Evolutionary conservation across 2,888 invertebrate species (phyloP).

Genomic region (Nymphalis urticae): DNA sequence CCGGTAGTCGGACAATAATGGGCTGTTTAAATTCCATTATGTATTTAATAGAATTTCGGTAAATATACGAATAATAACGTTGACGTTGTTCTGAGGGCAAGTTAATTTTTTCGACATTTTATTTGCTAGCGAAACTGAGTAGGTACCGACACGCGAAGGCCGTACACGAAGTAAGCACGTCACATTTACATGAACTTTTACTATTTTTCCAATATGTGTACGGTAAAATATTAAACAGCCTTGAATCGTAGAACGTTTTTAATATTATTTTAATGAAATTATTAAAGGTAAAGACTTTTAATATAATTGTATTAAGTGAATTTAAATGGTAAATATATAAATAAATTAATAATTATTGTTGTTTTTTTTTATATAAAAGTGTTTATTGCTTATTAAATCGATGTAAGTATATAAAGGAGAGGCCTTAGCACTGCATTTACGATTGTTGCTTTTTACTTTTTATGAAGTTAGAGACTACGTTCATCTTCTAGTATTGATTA

Average conservation of each 20-base stretch:
- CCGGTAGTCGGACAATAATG: too few relatives aligned
- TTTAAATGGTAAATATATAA: too few relatives aligned
- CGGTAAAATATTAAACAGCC: conserved; percentile 7
- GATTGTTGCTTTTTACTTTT: too few relatives aligned
- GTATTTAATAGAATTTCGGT: too few relatives aligned
- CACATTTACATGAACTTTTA: conserved; percentile 24
- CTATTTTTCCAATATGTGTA: conserved; percentile 22
- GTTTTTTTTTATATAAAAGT: neutral
- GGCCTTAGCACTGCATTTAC: too few relatives aligned
- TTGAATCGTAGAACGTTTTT: neutral
- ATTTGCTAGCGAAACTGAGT: conserved; percentile 47
- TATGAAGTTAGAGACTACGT: too few relatives aligned
- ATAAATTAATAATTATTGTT: neutral
- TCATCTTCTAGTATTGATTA: too few relatives aligned
- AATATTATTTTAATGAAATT: neutral
- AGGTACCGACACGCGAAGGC: conserved; percentile 42
- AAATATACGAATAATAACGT: neutral
- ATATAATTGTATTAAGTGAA: neutral
- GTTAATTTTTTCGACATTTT: conserved; percentile 44
- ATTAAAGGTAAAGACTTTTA: neutral
- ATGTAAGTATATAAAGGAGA: too few relatives aligned
- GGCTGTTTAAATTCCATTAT: too few relatives aligned
- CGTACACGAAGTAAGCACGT: conserved; percentile 17
- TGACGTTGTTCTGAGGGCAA: neutral
- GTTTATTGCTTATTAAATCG: neutral